Percentiles rank a stretch among this genome's conserved stretches.
These are phyloP conservation scores for Euclidia mi DNA, from an alignment of 2,888 invertebrate species.

Conservation along the genomic window DNA sequence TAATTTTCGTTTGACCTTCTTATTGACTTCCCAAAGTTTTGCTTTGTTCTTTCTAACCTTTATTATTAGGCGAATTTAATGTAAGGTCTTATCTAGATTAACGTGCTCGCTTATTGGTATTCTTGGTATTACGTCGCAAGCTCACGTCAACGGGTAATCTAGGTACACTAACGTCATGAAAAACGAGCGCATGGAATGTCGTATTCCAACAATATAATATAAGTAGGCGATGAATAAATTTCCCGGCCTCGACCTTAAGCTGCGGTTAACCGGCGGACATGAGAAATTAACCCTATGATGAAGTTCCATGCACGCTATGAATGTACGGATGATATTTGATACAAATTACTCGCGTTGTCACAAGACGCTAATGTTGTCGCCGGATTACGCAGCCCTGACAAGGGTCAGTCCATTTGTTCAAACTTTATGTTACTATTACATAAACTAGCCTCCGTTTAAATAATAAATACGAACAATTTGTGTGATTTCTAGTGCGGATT, in stretches of 20 bases:
- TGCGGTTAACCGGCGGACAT: conserved; percentile 22
- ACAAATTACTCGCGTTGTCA: conserved; percentile 72
- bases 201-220: conserved; percentile 2
- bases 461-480: conserved; percentile 13
- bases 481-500: conserved; percentile 7
- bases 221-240: conserved; percentile 36
- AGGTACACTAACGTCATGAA: background rate
- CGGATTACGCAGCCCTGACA: conserved; percentile 70
- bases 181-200: background rate
- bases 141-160: background rate
- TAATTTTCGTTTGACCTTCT: background rate
- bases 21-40: background rate
- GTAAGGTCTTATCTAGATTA: background rate
- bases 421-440: conserved; percentile 56
- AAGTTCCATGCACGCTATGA: conserved; percentile 39
- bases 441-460: conserved; percentile 39
- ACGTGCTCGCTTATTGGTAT: background rate
- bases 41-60: background rate
- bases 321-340: conserved; percentile 55
- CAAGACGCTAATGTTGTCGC: conserved; percentile 72
- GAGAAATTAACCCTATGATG: conserved; percentile 45
- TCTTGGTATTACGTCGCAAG: background rate
- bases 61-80: background rate
- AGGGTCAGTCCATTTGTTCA: conserved; percentile 74
- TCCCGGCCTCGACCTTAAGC: conserved; percentile 33